Base-by-base conservation (phyloP, 2,888 invertebrate species). In the Dinocampus coccinellae region DNA sequence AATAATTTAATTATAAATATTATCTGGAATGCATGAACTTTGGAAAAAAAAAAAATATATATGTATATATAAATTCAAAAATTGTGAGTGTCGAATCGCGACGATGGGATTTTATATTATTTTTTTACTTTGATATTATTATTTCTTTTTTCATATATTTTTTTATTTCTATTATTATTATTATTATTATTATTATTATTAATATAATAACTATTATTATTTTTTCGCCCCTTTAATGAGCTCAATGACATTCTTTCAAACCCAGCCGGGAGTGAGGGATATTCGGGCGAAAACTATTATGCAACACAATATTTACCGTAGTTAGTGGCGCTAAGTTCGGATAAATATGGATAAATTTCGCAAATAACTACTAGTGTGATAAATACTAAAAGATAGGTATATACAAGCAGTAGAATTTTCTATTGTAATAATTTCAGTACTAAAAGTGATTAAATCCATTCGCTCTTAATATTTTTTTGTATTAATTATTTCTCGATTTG, bases 321-420 rank as follows among this genome's bases (percentile, higher is more conserved):
- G 79, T 82, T 81, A 82, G 79, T 82, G 82, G 81, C 81, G 78
- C 80, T 84, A 83, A 77, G 75, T 79, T 78, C 74, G 67, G 74
- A 72, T 65, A 73, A 67, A 69, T 53, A 63, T 57, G 76, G 78
- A 78, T 77, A 73, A 78, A 75, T 74, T 78, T 77, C 81, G 80
- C 80, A 82, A 80, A 76, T 78, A 79, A 78, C 83, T 83, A 84
- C 82, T 79, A n/a, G 78, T 81, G 80, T 80, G 78, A 77, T 76
- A 6, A 6, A 47, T 47, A 81, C 80, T 79, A 80, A 68, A n/a
- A 77, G 75, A 75, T 75, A 75, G 75, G 74, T 84, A 85, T 85
- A 83, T 85, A 85, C 85, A 86, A 84, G 85, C 85, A 85, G 89
- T 90, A 90, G 75, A 75, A 67, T 77, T 63, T 78, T 70, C 72